Evolutionary conservation across 2,113 vertebrate genomes (phyloP).

Genomic region (Atrichornis clamosus): DNA sequence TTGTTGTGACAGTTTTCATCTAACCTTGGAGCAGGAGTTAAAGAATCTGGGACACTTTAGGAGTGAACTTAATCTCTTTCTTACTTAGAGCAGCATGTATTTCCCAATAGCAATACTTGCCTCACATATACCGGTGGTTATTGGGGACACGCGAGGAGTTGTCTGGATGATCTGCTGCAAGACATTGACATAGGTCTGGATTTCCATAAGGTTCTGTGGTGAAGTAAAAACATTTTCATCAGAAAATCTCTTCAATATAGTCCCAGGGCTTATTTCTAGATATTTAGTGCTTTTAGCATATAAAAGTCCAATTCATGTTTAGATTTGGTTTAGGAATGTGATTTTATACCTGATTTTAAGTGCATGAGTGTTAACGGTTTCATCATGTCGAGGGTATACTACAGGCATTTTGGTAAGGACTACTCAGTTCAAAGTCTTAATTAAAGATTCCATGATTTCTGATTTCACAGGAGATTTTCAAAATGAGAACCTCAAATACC

Average conservation of each 20-base stretch:
- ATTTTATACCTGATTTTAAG: not conserved
- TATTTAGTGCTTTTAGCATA: not conserved
- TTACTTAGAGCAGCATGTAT: not conserved
- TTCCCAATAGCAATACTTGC: constrained; percentile 59
- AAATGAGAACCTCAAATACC: not conserved
- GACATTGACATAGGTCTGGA: constrained; percentile 90
- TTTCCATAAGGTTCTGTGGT: constrained; percentile 90
- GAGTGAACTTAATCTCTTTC: not conserved
- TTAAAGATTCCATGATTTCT: not conserved
- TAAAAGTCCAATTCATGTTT: not conserved
- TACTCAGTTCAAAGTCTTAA: not conserved
- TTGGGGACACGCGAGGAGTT: constrained; percentile 72
- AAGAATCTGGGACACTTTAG: not conserved
- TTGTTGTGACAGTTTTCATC: not conserved
- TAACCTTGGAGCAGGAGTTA: not conserved
- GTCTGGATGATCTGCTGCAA: constrained; percentile 91
- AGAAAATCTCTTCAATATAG: not conserved
- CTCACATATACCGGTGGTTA: constrained; percentile 79
- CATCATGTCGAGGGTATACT: not conserved
- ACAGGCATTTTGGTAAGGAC: not conserved
- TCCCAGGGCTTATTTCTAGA: not conserved
- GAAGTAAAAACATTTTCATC: not conserved
- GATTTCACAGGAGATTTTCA: not conserved
- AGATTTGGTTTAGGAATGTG: not conserved
- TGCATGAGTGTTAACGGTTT: not conserved